These are phyloP conservation scores for Tholera decimalis DNA, from an alignment of 2,888 invertebrate genomes.

Conservation along the genomic window DNA sequence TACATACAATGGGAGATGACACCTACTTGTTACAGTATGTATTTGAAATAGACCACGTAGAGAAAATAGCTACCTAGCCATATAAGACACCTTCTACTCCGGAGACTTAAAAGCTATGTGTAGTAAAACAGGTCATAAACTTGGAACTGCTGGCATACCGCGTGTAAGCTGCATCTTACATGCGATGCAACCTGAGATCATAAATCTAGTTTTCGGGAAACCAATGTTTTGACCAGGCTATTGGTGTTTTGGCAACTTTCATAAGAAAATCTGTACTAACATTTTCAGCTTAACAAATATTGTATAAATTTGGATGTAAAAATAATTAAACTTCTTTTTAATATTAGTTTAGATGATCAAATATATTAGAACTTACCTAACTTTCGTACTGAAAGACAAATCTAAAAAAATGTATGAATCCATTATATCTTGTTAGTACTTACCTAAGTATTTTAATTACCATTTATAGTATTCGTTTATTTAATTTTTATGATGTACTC, in stretches of 20 bases:
- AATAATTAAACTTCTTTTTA: too few species aligned
- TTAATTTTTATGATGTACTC: too few species aligned
- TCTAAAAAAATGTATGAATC: too few species aligned
- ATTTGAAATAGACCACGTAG: constrained; percentile 28
- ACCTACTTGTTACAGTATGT: not conserved
- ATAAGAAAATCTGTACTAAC: not conserved
- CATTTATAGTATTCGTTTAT: too few species aligned
- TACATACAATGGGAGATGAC: constrained; percentile 5
- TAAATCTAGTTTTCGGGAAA: constrained; percentile 29
- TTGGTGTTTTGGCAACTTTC: not conserved
- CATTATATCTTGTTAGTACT: too few species aligned
- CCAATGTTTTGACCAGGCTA: not conserved
- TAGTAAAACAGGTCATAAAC: constrained; percentile 56
- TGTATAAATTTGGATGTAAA: too few species aligned
- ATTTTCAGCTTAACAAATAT: not conserved
- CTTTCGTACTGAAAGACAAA: too few species aligned
- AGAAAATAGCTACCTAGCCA: constrained; percentile 19
- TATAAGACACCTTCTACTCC: constrained; percentile 9
- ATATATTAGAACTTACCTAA: too few species aligned
- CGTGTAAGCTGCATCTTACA: constrained; percentile 59
- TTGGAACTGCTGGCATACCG: constrained; percentile 37
- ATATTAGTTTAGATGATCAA: too few species aligned
- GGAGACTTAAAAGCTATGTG: constrained; percentile 57
- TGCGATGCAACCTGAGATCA: constrained; percentile 42
- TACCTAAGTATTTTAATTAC: too few species aligned